These are phyloP conservation scores for Premnoplex brunnescens DNA, from an alignment of 2,797 vertebrate genomes.

Conservation along the genomic window DNA sequence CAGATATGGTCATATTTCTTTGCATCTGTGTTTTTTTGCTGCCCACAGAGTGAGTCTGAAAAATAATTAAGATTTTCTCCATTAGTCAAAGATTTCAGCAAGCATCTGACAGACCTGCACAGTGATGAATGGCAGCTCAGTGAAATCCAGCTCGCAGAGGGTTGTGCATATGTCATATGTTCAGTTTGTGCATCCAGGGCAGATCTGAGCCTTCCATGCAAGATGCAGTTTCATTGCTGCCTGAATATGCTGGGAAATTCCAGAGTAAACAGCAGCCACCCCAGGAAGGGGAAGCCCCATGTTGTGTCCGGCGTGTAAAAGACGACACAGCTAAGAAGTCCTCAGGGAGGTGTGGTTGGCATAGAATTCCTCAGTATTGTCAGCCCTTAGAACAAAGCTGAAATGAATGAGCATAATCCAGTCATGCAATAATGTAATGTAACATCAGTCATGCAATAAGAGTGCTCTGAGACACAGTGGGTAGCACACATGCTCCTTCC, in stretches of 20 bases:
- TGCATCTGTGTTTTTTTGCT: background rate
- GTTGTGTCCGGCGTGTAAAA: background rate
- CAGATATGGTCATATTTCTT: background rate
- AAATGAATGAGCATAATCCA: background rate
- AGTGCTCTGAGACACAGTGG: background rate
- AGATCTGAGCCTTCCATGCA: background rate
- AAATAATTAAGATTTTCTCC: background rate
- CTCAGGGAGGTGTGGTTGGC: background rate
- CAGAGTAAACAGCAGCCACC: background rate
- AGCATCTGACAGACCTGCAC: background rate
- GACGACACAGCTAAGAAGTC: background rate
- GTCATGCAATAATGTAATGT: background rate
- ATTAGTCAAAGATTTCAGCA: background rate
- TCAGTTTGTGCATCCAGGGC: background rate
- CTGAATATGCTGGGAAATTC: background rate
- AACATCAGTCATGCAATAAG: accelerated
- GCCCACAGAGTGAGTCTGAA: background rate
- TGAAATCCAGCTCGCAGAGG: background rate
- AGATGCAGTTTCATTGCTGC: background rate
- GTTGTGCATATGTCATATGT: background rate
- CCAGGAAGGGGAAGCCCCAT: background rate
- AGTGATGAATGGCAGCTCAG: background rate
- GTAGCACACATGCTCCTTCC: background rate
- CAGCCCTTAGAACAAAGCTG: background rate
- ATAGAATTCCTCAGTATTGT: background rate